phyloP scores from a whole-genome alignment of 2,113 vertebrate genomes.

The Phrynosoma platyrhinos region DNA sequence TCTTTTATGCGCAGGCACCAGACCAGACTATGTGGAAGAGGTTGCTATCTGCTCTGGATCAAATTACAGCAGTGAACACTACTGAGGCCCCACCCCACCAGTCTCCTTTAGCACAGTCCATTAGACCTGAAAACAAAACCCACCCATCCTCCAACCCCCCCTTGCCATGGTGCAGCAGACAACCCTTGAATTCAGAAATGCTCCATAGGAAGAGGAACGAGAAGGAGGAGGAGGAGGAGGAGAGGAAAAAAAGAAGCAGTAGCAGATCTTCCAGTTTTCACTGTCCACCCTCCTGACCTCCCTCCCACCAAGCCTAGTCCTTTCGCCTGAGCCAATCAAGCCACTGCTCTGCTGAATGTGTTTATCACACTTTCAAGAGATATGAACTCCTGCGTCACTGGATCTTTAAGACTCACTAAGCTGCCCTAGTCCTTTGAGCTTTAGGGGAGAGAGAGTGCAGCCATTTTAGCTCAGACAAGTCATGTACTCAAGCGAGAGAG shows the following conservation, averaged over 20 bases:
- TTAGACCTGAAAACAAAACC: constrained; percentile 89
- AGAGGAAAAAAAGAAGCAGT: neutral
- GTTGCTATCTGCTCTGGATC: constrained; percentile 91
- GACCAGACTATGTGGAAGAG: constrained; percentile 85
- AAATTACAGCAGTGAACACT: constrained; percentile 89
- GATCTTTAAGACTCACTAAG: constrained; percentile 91
- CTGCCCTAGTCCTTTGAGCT: constrained; percentile 92
- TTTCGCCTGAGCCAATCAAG: constrained; percentile 86
- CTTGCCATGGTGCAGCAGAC: constrained; percentile 85
- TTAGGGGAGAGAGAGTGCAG: constrained; percentile 85
- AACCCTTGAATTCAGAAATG: constrained; percentile 84
- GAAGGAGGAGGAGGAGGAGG: constrained; percentile 42
- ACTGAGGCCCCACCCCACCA: constrained; percentile 87
- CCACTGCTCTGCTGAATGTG: constrained; percentile 87
- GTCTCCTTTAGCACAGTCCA: constrained; percentile 88
- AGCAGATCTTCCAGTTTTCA: constrained; percentile 82
- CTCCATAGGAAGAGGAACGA: constrained; percentile 66
- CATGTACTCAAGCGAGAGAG: constrained; percentile 65
- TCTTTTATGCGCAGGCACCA: constrained; percentile 80
- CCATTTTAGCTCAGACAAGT: constrained; percentile 94
- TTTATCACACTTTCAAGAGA: constrained; percentile 92
- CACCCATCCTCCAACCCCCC: too few relatives aligned
- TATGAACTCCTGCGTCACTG: constrained; percentile 86
- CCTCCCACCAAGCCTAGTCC: constrained; percentile 77
- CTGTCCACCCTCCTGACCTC: constrained; percentile 74